A percentile compares a stretch with the other conserved stretches of the same genome.
phyloP scores from a whole-genome alignment of 2,888 invertebrate genomes.

The Cephus rjabovi region DNA sequence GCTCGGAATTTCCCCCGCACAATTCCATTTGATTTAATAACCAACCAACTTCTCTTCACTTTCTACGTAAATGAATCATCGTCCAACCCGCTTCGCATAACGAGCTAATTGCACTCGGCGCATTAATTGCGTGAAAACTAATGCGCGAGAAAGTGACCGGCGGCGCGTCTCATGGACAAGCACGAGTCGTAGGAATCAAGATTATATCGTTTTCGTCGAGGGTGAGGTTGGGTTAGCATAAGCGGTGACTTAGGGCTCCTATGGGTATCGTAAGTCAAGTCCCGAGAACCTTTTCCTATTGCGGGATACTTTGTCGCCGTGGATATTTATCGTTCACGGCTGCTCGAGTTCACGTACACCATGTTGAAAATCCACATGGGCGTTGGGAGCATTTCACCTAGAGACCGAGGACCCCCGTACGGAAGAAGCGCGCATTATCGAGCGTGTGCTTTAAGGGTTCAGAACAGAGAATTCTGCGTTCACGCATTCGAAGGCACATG shows the following conservation, averaged over 20 bases:
- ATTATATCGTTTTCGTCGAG: conserved; percentile 52
- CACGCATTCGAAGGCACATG: not conserved
- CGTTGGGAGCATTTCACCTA: not conserved
- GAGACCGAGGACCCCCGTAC: not conserved
- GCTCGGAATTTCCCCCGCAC: not conserved
- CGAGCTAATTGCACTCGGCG: not conserved
- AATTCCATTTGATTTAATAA: not conserved
- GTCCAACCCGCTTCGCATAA: not conserved
- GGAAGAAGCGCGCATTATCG: conserved; percentile 34
- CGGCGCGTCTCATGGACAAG: not conserved
- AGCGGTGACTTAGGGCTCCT: conserved; percentile 65
- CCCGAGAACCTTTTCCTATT: conserved; percentile 51
- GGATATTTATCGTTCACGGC: conserved; percentile 56
- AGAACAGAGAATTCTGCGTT: not conserved
- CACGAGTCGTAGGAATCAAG: conserved; percentile 25
- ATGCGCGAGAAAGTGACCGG: not conserved
- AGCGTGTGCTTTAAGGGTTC: not conserved
- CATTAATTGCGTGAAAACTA: not conserved
- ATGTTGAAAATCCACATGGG: not conserved
- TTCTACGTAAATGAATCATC: not conserved
- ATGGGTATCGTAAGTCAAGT: conserved; percentile 62
- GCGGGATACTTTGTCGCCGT: conserved; percentile 63
- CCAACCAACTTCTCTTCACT: not conserved
- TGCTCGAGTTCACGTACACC: conserved; percentile 26
- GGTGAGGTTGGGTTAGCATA: conserved; percentile 56